A percentile compares a stretch with the other conserved stretches of the same genome.
Evolutionary conservation across 2,113 vertebrate species (phyloP).

Genomic region (Pangasianodon hypophthalmus): DNA sequence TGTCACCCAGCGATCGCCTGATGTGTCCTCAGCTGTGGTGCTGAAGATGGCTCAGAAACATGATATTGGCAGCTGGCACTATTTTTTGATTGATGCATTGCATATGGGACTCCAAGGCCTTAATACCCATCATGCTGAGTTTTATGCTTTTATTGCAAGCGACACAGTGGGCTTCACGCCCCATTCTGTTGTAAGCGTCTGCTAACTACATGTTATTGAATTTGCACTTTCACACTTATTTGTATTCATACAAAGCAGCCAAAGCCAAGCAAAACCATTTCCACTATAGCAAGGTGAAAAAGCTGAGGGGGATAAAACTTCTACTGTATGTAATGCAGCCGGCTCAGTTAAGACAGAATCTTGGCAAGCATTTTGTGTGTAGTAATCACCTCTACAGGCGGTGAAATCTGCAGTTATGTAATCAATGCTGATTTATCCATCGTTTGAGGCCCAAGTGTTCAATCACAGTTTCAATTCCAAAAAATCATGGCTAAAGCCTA

Average conservation of each 20-base stretch:
- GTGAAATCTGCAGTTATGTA: constrained; percentile 10
- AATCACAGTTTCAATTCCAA: neutral
- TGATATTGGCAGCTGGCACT: neutral
- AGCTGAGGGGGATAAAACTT: neutral
- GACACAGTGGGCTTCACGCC: neutral
- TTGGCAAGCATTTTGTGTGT: neutral
- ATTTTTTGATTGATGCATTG: neutral
- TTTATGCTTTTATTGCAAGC: neutral
- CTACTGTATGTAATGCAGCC: neutral
- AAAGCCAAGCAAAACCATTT: neutral
- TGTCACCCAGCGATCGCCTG: neutral
- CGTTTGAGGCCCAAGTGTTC: neutral
- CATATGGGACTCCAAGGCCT: neutral
- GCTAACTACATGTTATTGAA: neutral
- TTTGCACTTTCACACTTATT: neutral
- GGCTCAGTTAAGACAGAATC: neutral
- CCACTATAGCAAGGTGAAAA: neutral
- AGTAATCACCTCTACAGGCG: constrained; percentile 9
- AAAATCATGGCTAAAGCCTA: too few relatives aligned
- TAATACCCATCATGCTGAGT: neutral
- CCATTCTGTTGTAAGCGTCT: neutral
- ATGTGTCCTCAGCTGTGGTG: neutral
- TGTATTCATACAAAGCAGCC: neutral
- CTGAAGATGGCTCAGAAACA: neutral
- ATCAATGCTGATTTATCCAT: neutral